Evolutionary conservation across 2,888 invertebrate genomes (phyloP).

Genomic region (Caenorhabditis wallacei): DNA sequence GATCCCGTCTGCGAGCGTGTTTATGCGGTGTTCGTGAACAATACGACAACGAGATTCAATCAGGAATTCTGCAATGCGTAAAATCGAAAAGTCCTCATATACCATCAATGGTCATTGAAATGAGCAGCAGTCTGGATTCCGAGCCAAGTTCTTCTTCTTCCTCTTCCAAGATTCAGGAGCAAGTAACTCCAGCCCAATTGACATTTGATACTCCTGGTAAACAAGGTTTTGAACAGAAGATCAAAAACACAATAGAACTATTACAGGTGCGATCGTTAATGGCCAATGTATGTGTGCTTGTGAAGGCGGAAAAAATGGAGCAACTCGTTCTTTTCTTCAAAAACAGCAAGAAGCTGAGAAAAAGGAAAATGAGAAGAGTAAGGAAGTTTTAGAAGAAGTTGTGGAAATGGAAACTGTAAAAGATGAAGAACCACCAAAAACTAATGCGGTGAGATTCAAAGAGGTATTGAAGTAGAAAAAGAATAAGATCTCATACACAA

Average conservation of each 20-base stretch:
- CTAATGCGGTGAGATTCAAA: constrained; percentile 32
- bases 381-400: constrained; percentile 21
- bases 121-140: constrained; percentile 64
- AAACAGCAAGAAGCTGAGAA: not conserved
- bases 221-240: constrained; percentile 18
- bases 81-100: constrained; percentile 51
- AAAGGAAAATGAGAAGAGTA: not conserved
- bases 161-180: constrained; percentile 47
- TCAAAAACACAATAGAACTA: constrained; percentile 11
- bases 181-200: constrained; percentile 53
- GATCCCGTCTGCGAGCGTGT: constrained; percentile 75
- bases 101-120: constrained; percentile 63
- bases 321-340: constrained; percentile 9
- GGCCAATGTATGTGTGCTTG: constrained; percentile 81
- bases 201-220: constrained; percentile 66
- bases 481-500: not conserved
- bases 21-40: constrained; percentile 77
- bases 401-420: constrained; percentile 37
- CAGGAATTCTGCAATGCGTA: constrained; percentile 74
- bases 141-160: constrained; percentile 29
- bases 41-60: constrained; percentile 74
- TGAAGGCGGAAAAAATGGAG: constrained; percentile 30
- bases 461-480: constrained; percentile 33
- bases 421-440: constrained; percentile 60
- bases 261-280: constrained; percentile 75